These are phyloP conservation scores for Pelosia muscerda DNA, from an alignment of 2,888 invertebrate species.

Conservation along the genomic window DNA sequence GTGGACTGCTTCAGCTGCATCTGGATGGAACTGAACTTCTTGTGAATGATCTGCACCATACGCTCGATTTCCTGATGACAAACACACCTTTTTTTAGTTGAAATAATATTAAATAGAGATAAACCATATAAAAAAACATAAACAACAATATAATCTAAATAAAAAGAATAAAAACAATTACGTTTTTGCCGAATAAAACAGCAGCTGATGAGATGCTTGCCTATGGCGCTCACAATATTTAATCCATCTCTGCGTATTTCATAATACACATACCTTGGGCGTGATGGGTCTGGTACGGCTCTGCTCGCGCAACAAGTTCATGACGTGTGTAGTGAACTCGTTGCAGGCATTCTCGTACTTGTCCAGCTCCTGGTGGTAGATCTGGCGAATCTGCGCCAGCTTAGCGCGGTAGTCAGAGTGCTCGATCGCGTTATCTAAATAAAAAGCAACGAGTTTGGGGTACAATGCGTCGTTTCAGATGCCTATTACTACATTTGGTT, in stretches of 20 bases:
- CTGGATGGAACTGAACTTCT: conserved; percentile 98
- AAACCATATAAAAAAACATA: background rate
- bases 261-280: conserved; percentile 88
- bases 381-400: conserved; percentile 98
- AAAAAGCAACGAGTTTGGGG: conserved; percentile 63
- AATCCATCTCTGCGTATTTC: no score
- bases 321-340: conserved; percentile 99
- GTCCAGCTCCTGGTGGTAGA: conserved; percentile 99
- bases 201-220: no score
- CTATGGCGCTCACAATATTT: no score
- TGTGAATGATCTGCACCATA: conserved; percentile 99
- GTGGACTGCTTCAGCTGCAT: conserved; percentile 99
- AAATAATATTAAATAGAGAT: background rate
- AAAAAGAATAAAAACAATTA: no score
- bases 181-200: no score
- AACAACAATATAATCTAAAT: no score
- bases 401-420: conserved; percentile 99
- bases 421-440: conserved; percentile 98
- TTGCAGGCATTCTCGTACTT: conserved; percentile 99
- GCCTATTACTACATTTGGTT: no score
- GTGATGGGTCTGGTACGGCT: conserved; percentile 99
- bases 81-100: background rate
- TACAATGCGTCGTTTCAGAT: background rate
- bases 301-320: conserved; percentile 98
- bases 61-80: conserved; percentile 95